phyloP scores from a whole-genome alignment of 2,797 vertebrate species.

The Poecilia picta region DNA sequence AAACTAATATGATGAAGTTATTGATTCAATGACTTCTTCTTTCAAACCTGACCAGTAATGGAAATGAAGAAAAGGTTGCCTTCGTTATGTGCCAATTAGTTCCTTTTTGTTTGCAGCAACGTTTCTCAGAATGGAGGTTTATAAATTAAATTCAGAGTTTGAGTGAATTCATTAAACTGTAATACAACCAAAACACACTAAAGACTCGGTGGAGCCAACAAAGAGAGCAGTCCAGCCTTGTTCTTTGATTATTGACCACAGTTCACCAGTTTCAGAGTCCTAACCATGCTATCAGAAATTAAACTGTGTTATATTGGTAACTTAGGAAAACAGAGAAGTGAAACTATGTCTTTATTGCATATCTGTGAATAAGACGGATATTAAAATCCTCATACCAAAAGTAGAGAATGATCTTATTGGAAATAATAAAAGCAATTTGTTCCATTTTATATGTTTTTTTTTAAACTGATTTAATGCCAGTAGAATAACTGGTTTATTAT shows the following conservation, averaged over 20 bases:
- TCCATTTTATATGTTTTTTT: constrained; percentile 23
- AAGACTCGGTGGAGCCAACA: neutral
- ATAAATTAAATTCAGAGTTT: constrained; percentile 28
- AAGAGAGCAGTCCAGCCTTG: constrained; percentile 7
- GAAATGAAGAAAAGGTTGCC: constrained; percentile 52
- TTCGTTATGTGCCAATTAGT: constrained; percentile 50
- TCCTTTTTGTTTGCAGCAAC: constrained; percentile 27
- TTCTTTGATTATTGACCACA: constrained; percentile 16
- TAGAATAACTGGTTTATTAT: constrained; percentile 4
- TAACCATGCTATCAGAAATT: constrained; percentile 13
- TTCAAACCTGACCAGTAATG: constrained; percentile 47
- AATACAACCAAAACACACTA: constrained; percentile 19
- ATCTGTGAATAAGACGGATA: neutral
- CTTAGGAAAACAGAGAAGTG: neutral
- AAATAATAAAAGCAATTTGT: neutral
- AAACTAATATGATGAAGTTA: neutral
- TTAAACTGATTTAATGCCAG: constrained; percentile 34
- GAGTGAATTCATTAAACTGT: constrained; percentile 3
- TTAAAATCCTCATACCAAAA: neutral
- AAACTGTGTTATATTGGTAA: neutral
- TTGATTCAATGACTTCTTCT: neutral
- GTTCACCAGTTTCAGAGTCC: constrained; percentile 17
- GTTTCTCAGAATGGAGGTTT: constrained; percentile 34
- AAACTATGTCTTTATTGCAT: neutral
- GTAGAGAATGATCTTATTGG: neutral